phyloP scores from a whole-genome alignment of 1,140 invertebrate genomes.

The Heliconius congener region DNA sequence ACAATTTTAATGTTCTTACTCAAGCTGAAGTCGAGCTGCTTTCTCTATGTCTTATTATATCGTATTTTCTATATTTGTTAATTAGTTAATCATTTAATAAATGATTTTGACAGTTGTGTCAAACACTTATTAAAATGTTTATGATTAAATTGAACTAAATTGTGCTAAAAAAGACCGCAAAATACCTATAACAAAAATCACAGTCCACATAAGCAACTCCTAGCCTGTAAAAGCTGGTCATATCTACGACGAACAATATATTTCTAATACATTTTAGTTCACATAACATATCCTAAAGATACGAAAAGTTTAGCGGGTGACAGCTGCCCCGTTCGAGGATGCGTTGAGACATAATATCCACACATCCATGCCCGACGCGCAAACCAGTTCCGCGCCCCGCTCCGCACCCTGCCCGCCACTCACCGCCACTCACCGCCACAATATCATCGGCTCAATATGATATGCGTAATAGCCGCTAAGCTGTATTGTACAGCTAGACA shows the following conservation, averaged over 20 bases:
- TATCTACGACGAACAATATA: background rate
- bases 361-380: constrained; percentile 48
- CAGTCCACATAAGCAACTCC: too few relatives aligned
- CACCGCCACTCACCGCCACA: constrained; percentile 53
- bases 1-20: too few relatives aligned
- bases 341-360: constrained; percentile 33
- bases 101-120: too few relatives aligned
- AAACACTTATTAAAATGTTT: too few relatives aligned
- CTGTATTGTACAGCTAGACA: constrained; percentile 70
- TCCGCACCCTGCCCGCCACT: constrained; percentile 58
- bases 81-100: too few relatives aligned
- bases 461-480: constrained; percentile 63
- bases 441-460: constrained; percentile 52
- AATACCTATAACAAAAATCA: too few relatives aligned
- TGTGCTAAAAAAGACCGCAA: too few relatives aligned
- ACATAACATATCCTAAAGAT: constrained; percentile 11
- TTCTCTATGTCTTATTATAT: too few relatives aligned
- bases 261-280: constrained; percentile 14
- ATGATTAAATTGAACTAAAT: too few relatives aligned
- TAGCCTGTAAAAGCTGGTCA: too few relatives aligned
- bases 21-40: too few relatives aligned
- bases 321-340: constrained; percentile 42
- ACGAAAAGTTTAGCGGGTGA: constrained; percentile 36
- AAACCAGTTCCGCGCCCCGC: constrained; percentile 65
- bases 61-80: too few relatives aligned